Conservation (phyloP, 2,113 vertebrate species). For the Ploceus nigricollis region DNA sequence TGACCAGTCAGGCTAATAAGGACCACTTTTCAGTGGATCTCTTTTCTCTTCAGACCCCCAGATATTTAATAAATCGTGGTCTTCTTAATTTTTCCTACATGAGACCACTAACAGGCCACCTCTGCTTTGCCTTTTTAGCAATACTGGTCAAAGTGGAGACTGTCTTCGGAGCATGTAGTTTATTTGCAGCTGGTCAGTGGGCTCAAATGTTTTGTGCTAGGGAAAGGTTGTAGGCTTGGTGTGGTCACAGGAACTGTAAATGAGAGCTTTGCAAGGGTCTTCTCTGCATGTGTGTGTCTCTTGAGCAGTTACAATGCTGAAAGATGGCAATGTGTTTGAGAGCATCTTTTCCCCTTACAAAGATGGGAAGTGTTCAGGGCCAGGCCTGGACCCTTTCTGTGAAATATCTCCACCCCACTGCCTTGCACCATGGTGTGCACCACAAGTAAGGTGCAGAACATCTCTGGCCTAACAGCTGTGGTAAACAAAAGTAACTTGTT, state of each 20-base stretch:
- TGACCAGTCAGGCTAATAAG: not conserved
- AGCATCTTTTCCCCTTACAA: not conserved
- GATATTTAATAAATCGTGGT: not conserved
- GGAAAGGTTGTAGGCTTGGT: not conserved
- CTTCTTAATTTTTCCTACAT: not conserved
- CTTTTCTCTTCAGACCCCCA: not conserved
- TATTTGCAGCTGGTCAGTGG: not conserved
- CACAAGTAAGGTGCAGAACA: not conserved
- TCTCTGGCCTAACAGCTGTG: rapidly evolving
- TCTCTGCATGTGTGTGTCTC: not conserved
- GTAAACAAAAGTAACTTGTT: not conserved
- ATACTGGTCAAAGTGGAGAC: not conserved
- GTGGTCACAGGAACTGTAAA: not conserved
- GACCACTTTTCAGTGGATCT: not conserved
- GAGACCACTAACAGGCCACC: not conserved
- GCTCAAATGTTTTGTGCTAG: not conserved
- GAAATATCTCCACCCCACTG: not conserved
- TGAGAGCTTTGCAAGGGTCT: not conserved
- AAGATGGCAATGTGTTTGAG: not conserved
- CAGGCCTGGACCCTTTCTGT: not conserved
- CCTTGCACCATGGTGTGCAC: not conserved
- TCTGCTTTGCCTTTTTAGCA: not conserved
- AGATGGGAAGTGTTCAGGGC: not conserved
- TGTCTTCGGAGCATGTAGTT: not conserved
- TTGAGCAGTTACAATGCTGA: not conserved